Conservation (phyloP, 2,113 vertebrate species). For the Macrotis lagotis region DNA sequence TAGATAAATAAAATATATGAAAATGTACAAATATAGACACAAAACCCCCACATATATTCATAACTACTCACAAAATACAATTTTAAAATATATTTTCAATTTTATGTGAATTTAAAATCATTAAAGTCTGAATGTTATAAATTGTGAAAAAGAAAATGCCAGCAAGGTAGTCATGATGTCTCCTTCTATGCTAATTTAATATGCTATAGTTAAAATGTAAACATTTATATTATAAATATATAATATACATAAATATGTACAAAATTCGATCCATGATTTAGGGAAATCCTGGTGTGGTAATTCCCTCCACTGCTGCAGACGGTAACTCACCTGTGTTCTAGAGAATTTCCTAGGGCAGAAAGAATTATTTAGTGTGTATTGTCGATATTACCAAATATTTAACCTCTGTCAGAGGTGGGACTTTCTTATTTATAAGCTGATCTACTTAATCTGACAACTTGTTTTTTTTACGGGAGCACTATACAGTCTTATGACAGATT, state of each 20-base stretch:
- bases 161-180: neutral
- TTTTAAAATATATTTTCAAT: neutral
- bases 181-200: conserved; percentile 28
- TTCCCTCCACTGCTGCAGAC: neutral
- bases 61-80: neutral
- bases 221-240: neutral
- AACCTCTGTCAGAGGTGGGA: neutral
- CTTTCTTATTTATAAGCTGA: neutral
- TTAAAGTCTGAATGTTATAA: conserved; percentile 23
- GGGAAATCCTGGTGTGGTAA: neutral
- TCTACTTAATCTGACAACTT: neutral
- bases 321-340: neutral
- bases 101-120: neutral
- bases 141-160: neutral
- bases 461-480: neutral
- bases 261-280: neutral
- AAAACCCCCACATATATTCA: neutral
- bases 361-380: neutral
- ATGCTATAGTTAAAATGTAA: conserved; percentile 13
- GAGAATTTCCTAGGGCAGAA: neutral
- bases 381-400: neutral
- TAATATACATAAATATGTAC: neutral
- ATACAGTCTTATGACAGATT: neutral
- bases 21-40: no score
- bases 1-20: neutral